Evolutionary conservation across 2,888 invertebrate species (phyloP).

Genomic region (Brachylomia viminalis): DNA sequence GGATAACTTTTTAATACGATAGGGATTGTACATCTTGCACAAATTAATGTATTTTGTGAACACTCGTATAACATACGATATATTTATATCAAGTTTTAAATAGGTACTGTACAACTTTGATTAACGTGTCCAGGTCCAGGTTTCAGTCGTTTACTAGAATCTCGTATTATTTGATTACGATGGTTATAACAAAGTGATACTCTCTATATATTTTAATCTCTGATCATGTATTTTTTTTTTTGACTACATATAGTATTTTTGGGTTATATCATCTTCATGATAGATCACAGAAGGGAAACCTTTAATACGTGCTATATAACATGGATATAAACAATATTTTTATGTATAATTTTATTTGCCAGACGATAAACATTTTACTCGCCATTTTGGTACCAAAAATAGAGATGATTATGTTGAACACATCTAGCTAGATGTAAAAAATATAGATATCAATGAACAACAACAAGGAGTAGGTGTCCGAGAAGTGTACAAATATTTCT

Average conservation of each 20-base stretch:
- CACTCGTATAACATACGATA: conserved; percentile 36
- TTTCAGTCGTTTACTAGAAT: conserved; percentile 71
- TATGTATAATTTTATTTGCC: conserved; percentile 70
- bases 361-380: conserved; percentile 68
- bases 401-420: conserved; percentile 89
- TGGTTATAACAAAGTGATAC: conserved; percentile 41
- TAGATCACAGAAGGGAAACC: conserved; percentile 70
- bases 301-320: conserved; percentile 58
- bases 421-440: conserved; percentile 90
- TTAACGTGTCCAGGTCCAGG: conserved; percentile 61
- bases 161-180: conserved; percentile 30
- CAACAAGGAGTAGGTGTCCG: conserved; percentile 89
- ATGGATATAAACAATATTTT: conserved; percentile 65
- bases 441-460: conserved; percentile 90
- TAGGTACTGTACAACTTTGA: conserved; percentile 56
- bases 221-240: conserved; percentile 37
- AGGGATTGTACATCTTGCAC: conserved; percentile 59
- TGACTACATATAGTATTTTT: conserved; percentile 40
- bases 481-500: conserved; percentile 90
- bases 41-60: conserved; percentile 60
- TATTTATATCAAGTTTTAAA: conserved; percentile 53
- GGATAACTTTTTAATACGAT: conserved; percentile 57
- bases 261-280: conserved; percentile 32
- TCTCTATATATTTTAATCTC: conserved; percentile 42
- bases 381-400: conserved; percentile 87